Evolutionary conservation across 2,797 vertebrate species (phyloP).

Genomic region (Pteronotus mesoamericanus): DNA sequence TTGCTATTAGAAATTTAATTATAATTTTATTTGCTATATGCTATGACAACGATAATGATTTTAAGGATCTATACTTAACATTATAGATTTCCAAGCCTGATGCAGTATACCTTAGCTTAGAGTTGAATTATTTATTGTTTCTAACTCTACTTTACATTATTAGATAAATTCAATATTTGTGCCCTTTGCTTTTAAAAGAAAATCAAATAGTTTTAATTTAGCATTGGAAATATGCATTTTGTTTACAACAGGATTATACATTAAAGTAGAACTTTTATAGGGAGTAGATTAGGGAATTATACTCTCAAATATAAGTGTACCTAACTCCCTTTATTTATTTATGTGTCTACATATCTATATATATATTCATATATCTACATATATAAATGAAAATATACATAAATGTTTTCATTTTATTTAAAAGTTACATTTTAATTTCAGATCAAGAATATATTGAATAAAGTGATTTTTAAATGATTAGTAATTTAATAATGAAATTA

Average conservation of each 20-base stretch:
- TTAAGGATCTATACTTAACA: not conserved
- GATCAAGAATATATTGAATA: not conserved
- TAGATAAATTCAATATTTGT: slow-evolving; percentile 31
- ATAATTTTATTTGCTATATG: not conserved
- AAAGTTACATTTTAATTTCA: not conserved
- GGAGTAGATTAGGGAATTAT: not conserved
- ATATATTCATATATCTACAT: not conserved
- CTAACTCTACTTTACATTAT: not conserved
- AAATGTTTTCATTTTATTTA: slow-evolving; percentile 1
- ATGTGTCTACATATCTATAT: not conserved
- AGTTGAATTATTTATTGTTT: slow-evolving; percentile 15
- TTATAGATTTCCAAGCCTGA: not conserved
- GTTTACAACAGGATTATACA: slow-evolving; percentile 4
- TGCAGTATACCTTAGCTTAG: not conserved
- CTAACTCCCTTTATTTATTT: not conserved
- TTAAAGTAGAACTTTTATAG: slow-evolving; percentile 2
- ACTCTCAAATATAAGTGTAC: not conserved
- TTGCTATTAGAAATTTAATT: not conserved
- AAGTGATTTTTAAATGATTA: slow-evolving; percentile 12
- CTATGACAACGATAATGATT: not conserved
- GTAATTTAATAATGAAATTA: not conserved
- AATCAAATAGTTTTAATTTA: slow-evolving; percentile 10
- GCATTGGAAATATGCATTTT: slow-evolving; percentile 14
- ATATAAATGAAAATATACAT: not conserved
- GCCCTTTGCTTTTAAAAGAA: not conserved